Base-by-base conservation (phyloP, 2,113 vertebrate genomes). In the Neogobius melanostomus region DNA sequence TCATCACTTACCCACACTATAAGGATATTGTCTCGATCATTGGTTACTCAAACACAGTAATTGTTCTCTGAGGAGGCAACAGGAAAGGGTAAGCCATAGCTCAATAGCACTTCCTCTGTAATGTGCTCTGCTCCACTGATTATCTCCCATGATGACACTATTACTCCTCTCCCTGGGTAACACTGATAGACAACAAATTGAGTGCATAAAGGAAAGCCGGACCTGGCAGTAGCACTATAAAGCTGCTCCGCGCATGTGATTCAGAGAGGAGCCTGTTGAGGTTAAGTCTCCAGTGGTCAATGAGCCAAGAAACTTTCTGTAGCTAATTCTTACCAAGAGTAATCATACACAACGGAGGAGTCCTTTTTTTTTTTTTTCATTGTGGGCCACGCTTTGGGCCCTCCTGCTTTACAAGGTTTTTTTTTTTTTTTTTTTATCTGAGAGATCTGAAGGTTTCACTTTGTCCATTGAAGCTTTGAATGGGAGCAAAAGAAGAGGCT, bases 41-140 rank as follows among this genome's bases (percentile, higher is more conserved):
- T 78, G 79, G 84, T 78, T 88, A 82, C 72, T 86, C 84, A 85
- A 91, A 87, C 86, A 84, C 77, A 81, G 83, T 91, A 89, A 91
- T 87, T 88, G 82, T 90, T 89, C 87, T 89, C 82, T 73, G 66
- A 84, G 81, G 79, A 90, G 84, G 74, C 67, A 76, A 79, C 74
- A 84, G 71, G 73, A 82, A 87, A 80, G 74, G 79, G 72, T 76
- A 85, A 80, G 76, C 69, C 67, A 73, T 81, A 82, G 79, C 88
- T 89, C 85, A 85, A 89, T 88, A 88, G 76, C 82, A 85, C 79
- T 84, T 89, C 79, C 82, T 82, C 74, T 81, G 68, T 91, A 90
- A 90, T 90, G 80, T 85, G 83, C 84, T 80, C 71, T 70, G 77
- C 85, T 89, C 74, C 81, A 85, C 79, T 85, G 85, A 87, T 86